Evolutionary conservation across 2,797 vertebrate genomes (phyloP), one percentile per base, ranked within the genome.

Genomic region (Typhlichthys subterraneus): DNA sequence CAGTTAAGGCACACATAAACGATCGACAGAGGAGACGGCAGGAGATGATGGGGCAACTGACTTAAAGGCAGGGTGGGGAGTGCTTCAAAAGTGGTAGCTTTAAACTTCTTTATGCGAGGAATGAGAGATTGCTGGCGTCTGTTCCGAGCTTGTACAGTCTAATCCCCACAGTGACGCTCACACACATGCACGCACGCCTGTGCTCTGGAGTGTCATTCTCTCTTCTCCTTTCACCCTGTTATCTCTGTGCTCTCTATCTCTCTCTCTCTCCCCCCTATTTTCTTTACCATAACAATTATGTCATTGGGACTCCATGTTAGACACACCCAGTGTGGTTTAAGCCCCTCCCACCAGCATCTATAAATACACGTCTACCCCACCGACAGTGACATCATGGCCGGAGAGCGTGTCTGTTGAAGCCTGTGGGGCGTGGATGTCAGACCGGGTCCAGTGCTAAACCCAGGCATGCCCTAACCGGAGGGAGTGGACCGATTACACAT

Each of bases 231-330:
- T 5, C 33, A 5, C 8, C 0, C 8, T 5, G 33, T 8, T 38
- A 38, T 5, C 33, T 38, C 7, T 38, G 7, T 38, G n/a, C 38
- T 45, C 10, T 19, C 29, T 50, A 3, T n/a, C 11, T 53, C 38
- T 54, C 6, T 12, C 38, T 70, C 31, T 29, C 59, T 51, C 13
- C 58, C 48, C 70, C 23, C 85, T 83, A 70, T 82, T 87, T 75
- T 77, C 69, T 71, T 48, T 68, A 70, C 45, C 85, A 81, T 66
- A 83, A 76, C 73, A 77, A 53, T 88, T 80, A 89, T 83, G 85
- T 87, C 82, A 86, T 65, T 48, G 42, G 67, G 62, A 50, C 42
- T 45, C 49, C 48, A 68, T 62, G 51, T 80, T 76, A 75, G 65
- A 59, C 61, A 4, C 58, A 57, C 67, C 67, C 69, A 12, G 0